These are phyloP conservation scores for Osmoderma eremita DNA, from an alignment of 2,888 invertebrate genomes.

Conservation along the genomic window DNA sequence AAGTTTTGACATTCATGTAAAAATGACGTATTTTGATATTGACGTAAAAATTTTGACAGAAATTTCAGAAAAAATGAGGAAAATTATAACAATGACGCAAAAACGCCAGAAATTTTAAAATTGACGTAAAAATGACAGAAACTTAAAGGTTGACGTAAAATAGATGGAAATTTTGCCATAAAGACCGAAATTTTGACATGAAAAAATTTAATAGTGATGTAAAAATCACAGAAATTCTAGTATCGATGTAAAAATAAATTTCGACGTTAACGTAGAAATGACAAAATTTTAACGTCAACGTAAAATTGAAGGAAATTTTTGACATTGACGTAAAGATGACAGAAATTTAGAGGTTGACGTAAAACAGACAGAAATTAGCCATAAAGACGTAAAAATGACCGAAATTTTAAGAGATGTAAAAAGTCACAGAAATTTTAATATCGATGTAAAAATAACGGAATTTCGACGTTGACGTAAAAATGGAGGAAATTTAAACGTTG, in stretches of 20 bases:
- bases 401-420: neutral
- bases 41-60: neutral
- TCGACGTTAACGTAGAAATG: too few species aligned
- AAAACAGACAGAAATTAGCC: neutral
- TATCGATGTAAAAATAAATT: too few species aligned
- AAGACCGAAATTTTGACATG: neutral
- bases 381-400: constrained; percentile 10
- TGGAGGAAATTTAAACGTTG: too few species aligned
- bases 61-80: constrained; percentile 7
- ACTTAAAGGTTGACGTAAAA: neutral
- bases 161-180: neutral
- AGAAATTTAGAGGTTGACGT: neutral
- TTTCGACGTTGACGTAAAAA: neutral
- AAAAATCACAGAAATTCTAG: neutral
- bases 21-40: constrained; percentile 1
- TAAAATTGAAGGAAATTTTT: neutral
- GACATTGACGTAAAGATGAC: constrained; percentile 2
- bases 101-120: constrained; percentile 4
- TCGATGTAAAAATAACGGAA: neutral
- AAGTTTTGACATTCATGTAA: constrained; percentile 7
- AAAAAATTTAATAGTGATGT: too few species aligned
- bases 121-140: neutral
- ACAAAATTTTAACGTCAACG: neutral
- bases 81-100: neutral
- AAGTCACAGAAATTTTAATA: neutral